Evolutionary conservation across 2,888 invertebrate species (phyloP).

Genomic region (Callimorpha dominula): DNA sequence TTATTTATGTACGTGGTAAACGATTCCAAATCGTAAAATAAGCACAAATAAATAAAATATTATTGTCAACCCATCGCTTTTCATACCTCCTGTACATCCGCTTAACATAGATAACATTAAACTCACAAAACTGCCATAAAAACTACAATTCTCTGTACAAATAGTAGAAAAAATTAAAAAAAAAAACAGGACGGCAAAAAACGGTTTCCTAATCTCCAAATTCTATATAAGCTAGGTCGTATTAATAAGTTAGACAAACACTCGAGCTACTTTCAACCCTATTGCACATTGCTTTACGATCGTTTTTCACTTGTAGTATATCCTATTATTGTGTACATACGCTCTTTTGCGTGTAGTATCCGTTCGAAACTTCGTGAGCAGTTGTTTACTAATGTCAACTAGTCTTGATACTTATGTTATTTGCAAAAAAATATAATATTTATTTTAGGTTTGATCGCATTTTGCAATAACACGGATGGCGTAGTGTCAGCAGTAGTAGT

Average conservation of each 20-base stretch:
- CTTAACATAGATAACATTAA: slow-evolving; percentile 16
- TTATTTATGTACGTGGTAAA: too few species aligned
- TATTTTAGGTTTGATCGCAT: not conserved
- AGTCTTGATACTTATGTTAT: slow-evolving; percentile 69
- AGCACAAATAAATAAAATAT: not conserved
- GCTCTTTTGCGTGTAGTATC: slow-evolving; percentile 63
- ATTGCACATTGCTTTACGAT: slow-evolving; percentile 20
- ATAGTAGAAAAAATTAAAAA: slow-evolving; percentile 52
- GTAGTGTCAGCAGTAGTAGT: too few species aligned
- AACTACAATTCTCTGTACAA: slow-evolving; percentile 39
- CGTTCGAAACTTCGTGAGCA: slow-evolving; percentile 78
- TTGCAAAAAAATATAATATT: slow-evolving; percentile 10
- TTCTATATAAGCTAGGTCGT: slow-evolving; percentile 75
- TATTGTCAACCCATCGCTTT: slow-evolving; percentile 15
- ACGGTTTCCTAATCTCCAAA: slow-evolving; percentile 82
- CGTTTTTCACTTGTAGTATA: slow-evolving; percentile 39
- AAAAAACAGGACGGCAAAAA: slow-evolving; percentile 55
- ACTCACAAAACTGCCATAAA: slow-evolving; percentile 21
- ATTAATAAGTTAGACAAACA: slow-evolving; percentile 79
- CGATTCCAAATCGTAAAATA: not conserved
- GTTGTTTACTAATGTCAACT: slow-evolving; percentile 55
- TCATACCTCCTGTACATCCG: slow-evolving; percentile 9
- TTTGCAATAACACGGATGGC: too few species aligned
- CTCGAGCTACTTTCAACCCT: slow-evolving; percentile 48
- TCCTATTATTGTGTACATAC: slow-evolving; percentile 59